These are phyloP conservation scores for Ambastaia sidthimunki DNA, from an alignment of 2,797 vertebrate species.

Conservation along the genomic window DNA sequence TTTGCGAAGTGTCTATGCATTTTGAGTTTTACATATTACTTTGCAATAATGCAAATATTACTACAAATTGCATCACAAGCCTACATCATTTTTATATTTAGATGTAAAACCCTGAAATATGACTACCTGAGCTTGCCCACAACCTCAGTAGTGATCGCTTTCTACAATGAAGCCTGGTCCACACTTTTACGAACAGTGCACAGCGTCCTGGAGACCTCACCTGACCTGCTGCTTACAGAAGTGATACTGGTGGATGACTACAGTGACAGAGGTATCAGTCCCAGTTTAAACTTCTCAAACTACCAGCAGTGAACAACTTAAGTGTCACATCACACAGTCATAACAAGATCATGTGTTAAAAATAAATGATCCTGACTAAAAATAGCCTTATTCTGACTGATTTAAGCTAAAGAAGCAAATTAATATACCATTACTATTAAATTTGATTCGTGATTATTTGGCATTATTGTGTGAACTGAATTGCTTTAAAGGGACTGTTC, in stretches of 20 bases:
- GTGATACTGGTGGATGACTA: constrained; percentile 97
- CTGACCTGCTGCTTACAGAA: constrained; percentile 90
- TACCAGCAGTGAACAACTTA: not conserved
- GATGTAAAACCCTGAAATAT: constrained; percentile 85
- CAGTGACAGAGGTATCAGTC: constrained; percentile 88
- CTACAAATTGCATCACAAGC: not conserved
- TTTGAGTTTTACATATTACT: too few species aligned
- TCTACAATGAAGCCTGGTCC: constrained; percentile 92
- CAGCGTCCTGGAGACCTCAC: constrained; percentile 95
- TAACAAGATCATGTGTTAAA: not conserved
- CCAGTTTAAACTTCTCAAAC: not conserved
- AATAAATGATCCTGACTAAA: not conserved
- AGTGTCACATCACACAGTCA: not conserved
- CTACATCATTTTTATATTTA: constrained; percentile 61
- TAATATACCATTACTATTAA: too few species aligned
- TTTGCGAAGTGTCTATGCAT: too few species aligned
- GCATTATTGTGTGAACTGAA: too few species aligned
- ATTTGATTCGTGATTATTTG: too few species aligned
- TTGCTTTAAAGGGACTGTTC: too few species aligned
- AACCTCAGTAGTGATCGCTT: constrained; percentile 86
- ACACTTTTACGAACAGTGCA: constrained; percentile 81
- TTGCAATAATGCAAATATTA: not conserved
- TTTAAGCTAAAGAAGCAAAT: too few species aligned
- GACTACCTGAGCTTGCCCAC: constrained; percentile 80
- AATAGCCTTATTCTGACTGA: constrained; percentile 68